Conservation (phyloP, 2,797 vertebrate species). For the Trachops cirrhosus region DNA sequence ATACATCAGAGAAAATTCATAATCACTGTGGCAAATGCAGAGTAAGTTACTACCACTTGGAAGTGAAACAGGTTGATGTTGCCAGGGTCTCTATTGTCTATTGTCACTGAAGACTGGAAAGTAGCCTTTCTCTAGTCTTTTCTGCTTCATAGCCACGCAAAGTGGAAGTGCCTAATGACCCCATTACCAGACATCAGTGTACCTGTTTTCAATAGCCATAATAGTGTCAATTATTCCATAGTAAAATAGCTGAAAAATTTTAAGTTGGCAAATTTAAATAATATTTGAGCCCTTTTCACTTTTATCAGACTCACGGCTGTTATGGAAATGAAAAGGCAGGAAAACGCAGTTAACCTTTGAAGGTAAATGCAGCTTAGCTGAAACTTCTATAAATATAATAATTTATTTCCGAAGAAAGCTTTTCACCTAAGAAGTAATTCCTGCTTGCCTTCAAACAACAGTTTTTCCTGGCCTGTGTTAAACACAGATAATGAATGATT, state of each 20-base stretch:
- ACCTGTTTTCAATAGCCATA: background rate
- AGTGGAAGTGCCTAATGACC: background rate
- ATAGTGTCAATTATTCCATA: background rate
- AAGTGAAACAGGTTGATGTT: background rate
- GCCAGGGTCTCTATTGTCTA: background rate
- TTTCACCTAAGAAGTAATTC: background rate
- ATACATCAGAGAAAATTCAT: background rate
- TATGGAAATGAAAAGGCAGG: background rate
- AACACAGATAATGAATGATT: background rate
- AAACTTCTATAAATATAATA: conserved; percentile 11
- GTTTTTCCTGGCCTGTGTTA: background rate
- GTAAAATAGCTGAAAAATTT: background rate
- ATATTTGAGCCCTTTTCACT: conserved; percentile 19
- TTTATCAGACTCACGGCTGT: background rate
- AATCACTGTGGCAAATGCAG: background rate
- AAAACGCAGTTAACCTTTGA: conserved; percentile 26
- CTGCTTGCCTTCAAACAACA: background rate
- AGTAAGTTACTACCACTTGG: background rate
- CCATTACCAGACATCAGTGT: background rate
- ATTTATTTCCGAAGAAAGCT: conserved; percentile 3
- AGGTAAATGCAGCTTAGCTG: conserved; percentile 3
- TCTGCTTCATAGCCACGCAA: background rate
- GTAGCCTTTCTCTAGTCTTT: background rate
- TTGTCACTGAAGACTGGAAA: background rate
- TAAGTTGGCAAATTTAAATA: conserved; percentile 41